phyloP scores from a whole-genome alignment of 1,140 invertebrate species.

The Drosophila setifemur region DNA sequence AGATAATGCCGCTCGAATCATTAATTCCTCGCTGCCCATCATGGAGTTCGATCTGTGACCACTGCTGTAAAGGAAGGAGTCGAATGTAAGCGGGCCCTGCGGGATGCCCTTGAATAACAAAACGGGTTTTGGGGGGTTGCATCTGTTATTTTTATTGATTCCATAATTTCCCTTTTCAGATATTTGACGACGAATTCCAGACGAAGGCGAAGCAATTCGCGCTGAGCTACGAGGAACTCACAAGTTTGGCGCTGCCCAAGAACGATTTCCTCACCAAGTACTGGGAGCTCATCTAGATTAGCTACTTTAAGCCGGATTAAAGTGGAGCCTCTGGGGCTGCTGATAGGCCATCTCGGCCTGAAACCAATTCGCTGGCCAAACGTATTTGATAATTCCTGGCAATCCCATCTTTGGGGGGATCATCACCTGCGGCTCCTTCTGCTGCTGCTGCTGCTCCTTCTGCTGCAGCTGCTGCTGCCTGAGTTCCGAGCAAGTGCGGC shows the following conservation, averaged over 20 bases:
- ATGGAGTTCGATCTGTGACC: conserved; percentile 87
- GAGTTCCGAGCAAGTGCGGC: conserved; percentile 76
- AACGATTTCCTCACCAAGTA: conserved; percentile 52
- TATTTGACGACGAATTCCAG: conserved; percentile 86
- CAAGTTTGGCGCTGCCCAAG: conserved; percentile 44
- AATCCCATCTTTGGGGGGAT: not conserved
- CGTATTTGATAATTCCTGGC: conserved; percentile 6
- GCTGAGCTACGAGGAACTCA: conserved; percentile 85
- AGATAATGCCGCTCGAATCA: conserved; percentile 87
- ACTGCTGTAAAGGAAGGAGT: conserved; percentile 85
- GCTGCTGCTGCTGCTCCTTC: too few species aligned
- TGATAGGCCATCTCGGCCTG: conserved; percentile 28
- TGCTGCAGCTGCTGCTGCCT: too few species aligned
- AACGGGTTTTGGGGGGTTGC: too few species aligned
- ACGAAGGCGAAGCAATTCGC: conserved; percentile 86
- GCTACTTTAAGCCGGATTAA: conserved; percentile 24
- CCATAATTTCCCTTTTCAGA: conserved; percentile 66
- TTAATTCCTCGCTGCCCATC: conserved; percentile 86
- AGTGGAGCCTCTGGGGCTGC: conserved; percentile 13
- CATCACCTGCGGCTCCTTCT: not conserved
- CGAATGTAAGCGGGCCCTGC: conserved; percentile 83
- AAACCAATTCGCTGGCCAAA: conserved; percentile 43
- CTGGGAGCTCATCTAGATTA: conserved; percentile 46
- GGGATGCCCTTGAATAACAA: too few species aligned
- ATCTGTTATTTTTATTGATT: conserved; percentile 24